Conservation (phyloP, 2,113 vertebrate species). For the Gasterosteus nipponicus region DNA sequence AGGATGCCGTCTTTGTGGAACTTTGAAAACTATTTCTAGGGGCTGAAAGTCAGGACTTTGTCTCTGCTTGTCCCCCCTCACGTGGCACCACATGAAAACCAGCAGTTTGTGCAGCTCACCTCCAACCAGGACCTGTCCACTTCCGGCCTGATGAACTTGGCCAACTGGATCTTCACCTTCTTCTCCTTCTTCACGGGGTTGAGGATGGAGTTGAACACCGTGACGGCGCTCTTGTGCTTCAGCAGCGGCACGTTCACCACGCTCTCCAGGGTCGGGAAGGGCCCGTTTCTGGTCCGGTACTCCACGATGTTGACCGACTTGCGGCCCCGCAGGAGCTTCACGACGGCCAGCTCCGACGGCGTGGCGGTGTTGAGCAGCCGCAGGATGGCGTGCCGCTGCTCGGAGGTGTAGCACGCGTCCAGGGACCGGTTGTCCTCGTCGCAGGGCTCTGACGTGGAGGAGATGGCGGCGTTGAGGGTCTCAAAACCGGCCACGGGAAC, state of each 20-base stretch:
- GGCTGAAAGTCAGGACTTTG: no score
- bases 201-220: conserved; percentile 81
- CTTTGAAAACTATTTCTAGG: no score
- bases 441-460: conserved; percentile 8
- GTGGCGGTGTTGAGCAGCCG: conserved; percentile 79
- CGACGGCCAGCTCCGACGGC: conserved; percentile 70
- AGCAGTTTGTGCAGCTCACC: conserved; percentile 68
- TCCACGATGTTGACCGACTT: conserved; percentile 75
- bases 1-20: no score
- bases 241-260: conserved; percentile 78
- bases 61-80: background rate
- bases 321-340: conserved; percentile 80
- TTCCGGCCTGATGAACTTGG: conserved; percentile 82
- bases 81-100: background rate
- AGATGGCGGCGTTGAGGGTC: conserved; percentile 24
- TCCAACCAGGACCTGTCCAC: conserved; percentile 78
- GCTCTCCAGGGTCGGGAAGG: conserved; percentile 79
- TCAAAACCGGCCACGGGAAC: conserved; percentile 58
- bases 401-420: conserved; percentile 74
- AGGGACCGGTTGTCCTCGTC: conserved; percentile 57
- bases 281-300: conserved; percentile 78
- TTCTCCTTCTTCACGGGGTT: conserved; percentile 67
- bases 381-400: conserved; percentile 80
- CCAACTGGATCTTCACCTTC: conserved; percentile 70
- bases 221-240: conserved; percentile 80